Evolutionary conservation across 2,113 vertebrate genomes (phyloP), one percentile per base, ranked within the genome.

Genomic region (Vombatus ursinus): DNA sequence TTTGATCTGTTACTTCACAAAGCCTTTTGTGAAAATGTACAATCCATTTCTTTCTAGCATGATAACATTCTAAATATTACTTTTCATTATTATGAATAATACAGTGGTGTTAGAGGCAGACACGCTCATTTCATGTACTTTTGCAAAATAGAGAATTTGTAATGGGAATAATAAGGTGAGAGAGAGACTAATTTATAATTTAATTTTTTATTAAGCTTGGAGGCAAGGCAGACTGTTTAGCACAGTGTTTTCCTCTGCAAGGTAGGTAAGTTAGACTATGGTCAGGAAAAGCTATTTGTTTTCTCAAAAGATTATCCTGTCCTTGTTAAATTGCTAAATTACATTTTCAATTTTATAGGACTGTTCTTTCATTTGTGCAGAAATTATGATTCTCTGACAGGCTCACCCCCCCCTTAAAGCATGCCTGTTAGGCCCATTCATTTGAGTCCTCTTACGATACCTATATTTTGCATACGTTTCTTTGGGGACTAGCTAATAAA

Each of bases 341-440:
- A 96, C 93, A 94, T 97, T 97, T 97, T 94, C 94, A 95, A 0
- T 97, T 97, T 98, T 97, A 98, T 98, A 94, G 68, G 84, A 94
- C 95, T 97, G 93, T 53, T 98, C 94, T 96, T 98, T 98, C 96
- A 96, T 96, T 98, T 96, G 96, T 97, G 95, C 91, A 95, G 95
- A 98, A 97, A 98, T 96, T 97, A 95, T 0, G 3, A 96, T 97
- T 89, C 97, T 96, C 68, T 5, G 12, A 97, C 49, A 94, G 94
- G 68, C 94, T 84, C 4, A 28, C 57, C n/a, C 37, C 37, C 68
- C 97, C 97, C 94, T 95, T 96, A 96, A 95, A n/a, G 48, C 95
- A 96, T 92, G 97, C 94, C 92, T 95, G 89, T 97, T 96, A 97
- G 89, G 77, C 92, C 95, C 96, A 97, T 97, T 98, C 97, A 97